phyloP scores from a whole-genome alignment of 2,888 invertebrate species.

The Sepioteuthis lessoniana region DNA sequence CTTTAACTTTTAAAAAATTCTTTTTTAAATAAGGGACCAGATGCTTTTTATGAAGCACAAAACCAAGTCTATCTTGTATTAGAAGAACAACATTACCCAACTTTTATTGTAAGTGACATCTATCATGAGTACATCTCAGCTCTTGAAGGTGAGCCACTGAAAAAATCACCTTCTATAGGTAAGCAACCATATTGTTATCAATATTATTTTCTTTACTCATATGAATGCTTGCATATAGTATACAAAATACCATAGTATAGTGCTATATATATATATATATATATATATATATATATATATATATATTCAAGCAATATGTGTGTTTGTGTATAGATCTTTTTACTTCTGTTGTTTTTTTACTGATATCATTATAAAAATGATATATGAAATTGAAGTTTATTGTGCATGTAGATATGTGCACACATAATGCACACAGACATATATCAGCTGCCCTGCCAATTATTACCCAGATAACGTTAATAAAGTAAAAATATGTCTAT shows the following conservation, averaged over 20 bases:
- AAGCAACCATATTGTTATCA: not conserved
- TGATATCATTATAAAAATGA: not conserved
- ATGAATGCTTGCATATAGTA: not conserved
- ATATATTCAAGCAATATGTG: too few species aligned
- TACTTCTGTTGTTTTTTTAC: not conserved
- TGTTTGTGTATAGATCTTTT: not conserved
- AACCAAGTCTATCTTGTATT: conserved; percentile 85
- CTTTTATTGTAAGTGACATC: conserved; percentile 89
- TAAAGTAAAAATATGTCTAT: not conserved
- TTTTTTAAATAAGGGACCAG: conserved; percentile 66
- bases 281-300: too few species aligned
- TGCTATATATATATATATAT: too few species aligned
- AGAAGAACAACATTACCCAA: conserved; percentile 90
- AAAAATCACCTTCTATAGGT: conserved; percentile 25
- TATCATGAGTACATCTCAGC: conserved; percentile 80
- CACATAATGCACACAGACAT: not conserved
- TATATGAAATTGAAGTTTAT: not conserved
- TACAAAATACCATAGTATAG: not conserved
- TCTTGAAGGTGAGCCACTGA: conserved; percentile 52
- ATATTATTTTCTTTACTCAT: not conserved
- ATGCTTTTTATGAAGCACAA: conserved; percentile 87
- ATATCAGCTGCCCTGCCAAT: not conserved
- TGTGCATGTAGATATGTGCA: not conserved
- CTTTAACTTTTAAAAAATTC: too few species aligned
- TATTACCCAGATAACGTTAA: not conserved